Conservation (phyloP, 53 echinoderm and acorn worm species). For the Temnopleurus reevesii region DNA sequence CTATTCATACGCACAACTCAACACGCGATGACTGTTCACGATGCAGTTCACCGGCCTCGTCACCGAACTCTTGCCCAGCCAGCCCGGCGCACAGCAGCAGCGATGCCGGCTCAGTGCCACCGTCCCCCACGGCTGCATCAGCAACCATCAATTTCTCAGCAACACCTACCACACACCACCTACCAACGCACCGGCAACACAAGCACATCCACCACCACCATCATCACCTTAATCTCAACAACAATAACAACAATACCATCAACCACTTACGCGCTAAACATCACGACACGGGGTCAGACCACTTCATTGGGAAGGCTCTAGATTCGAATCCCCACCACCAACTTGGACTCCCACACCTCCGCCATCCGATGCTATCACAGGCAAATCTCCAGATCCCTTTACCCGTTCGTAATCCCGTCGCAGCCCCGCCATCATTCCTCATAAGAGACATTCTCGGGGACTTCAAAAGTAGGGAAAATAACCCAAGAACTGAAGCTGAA, state of each 20-base stretch:
- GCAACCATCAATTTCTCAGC: neutral
- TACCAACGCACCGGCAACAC: slow-evolving; percentile 39
- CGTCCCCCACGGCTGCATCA: slow-evolving; percentile 13
- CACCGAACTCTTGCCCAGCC: slow-evolving; percentile 46
- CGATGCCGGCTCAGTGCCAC: neutral
- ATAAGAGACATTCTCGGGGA: slow-evolving; percentile 50
- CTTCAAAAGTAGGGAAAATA: slow-evolving; percentile 28
- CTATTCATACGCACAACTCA: neutral
- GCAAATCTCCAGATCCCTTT: slow-evolving; percentile 28
- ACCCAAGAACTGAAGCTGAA: slow-evolving; percentile 48
- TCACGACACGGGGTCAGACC: slow-evolving; percentile 37
- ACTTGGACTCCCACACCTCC: slow-evolving; percentile 19
- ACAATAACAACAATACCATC: slow-evolving; percentile 39
- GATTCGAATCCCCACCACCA: slow-evolving; percentile 32
- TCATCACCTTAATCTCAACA: slow-evolving; percentile 28
- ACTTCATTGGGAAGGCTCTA: neutral
- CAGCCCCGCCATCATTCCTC: slow-evolving; percentile 48
- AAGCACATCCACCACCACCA: slow-evolving; percentile 46
- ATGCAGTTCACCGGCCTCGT: slow-evolving; percentile 20
- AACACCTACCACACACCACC: slow-evolving; percentile 5
- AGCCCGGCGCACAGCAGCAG: slow-evolving; percentile 41
- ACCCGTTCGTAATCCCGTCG: slow-evolving; percentile 32
- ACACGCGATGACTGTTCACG: slow-evolving; percentile 38
- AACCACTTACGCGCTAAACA: slow-evolving; percentile 12
- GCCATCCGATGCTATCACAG: slow-evolving; percentile 29